phyloP scores from a whole-genome alignment of 2,888 invertebrate genomes.

The Odontothrips loti region DNA sequence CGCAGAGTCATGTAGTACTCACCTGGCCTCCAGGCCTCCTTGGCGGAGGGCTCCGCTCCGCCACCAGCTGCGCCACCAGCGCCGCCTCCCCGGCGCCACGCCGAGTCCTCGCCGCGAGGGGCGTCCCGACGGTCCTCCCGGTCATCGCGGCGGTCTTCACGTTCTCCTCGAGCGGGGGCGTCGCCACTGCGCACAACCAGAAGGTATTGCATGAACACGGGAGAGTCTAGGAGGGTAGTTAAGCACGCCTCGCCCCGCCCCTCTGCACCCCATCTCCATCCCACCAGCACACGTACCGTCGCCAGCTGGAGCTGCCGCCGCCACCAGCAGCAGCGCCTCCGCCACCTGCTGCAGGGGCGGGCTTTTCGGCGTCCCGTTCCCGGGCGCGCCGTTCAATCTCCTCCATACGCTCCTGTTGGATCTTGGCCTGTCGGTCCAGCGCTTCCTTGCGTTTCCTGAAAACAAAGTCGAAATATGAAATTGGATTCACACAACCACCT shows the following conservation, averaged over 20 bases:
- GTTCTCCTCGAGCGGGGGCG: conserved; percentile 37
- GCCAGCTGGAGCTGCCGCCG: conserved; percentile 40
- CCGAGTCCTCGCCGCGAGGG: conserved; percentile 32
- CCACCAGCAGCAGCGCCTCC: conserved; percentile 36
- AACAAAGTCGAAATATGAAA: too few relatives aligned
- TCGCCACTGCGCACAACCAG: conserved; percentile 29
- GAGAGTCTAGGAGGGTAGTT: background rate
- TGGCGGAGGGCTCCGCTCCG: conserved; percentile 21
- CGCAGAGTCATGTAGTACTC: background rate
- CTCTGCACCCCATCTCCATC: too few relatives aligned
- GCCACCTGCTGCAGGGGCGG: background rate
- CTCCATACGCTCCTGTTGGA: conserved; percentile 64
- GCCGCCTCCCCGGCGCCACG: conserved; percentile 36
- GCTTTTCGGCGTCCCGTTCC: conserved; percentile 3
- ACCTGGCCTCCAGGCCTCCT: conserved; percentile 38
- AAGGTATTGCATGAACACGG: conserved; percentile 14
- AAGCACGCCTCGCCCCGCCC: too few relatives aligned
- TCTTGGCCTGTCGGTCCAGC: conserved; percentile 61
- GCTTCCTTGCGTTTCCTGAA: conserved; percentile 61
- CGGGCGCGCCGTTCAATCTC: conserved; percentile 55
- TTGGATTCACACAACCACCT: conserved; percentile 32
- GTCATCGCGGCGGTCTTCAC: conserved; percentile 40
- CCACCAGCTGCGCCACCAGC: conserved; percentile 39
- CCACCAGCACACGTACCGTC: conserved; percentile 47
- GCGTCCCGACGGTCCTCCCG: conserved; percentile 34